phyloP scores from a whole-genome alignment of 2,113 vertebrate genomes.

The Raphicerus campestris region DNA sequence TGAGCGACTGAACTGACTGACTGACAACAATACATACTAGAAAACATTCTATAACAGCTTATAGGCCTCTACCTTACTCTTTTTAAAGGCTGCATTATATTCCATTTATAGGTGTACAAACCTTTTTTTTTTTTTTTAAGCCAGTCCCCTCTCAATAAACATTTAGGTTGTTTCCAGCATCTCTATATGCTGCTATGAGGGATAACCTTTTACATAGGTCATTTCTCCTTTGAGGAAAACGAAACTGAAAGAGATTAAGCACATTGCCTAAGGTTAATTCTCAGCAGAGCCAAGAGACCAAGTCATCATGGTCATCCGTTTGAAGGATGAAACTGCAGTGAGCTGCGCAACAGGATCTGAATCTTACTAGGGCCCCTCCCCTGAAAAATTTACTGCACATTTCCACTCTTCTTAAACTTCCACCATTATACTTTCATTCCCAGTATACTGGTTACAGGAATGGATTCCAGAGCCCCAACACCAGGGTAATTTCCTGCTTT shows the following conservation, averaged over 20 bases:
- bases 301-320: background rate
- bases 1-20: too few species aligned
- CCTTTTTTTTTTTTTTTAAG: background rate
- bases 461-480: background rate
- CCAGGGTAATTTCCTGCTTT: background rate
- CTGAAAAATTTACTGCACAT: background rate
- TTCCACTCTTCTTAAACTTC: background rate
- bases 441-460: background rate
- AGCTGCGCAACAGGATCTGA: background rate
- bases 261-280: background rate
- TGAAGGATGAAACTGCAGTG: background rate
- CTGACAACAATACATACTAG: background rate
- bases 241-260: slow-evolving; percentile 25
- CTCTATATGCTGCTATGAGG: background rate
- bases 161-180: slow-evolving; percentile 34
- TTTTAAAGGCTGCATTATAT: background rate
- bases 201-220: background rate
- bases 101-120: background rate
- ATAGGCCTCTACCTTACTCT: background rate
- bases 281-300: background rate
- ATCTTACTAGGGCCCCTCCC: background rate
- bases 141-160: background rate
- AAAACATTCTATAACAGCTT: background rate
- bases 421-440: background rate
- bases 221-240: slow-evolving; percentile 29